phyloP scores from a whole-genome alignment of 2,797 vertebrate genomes.

The Urosaurus nigricauda region DNA sequence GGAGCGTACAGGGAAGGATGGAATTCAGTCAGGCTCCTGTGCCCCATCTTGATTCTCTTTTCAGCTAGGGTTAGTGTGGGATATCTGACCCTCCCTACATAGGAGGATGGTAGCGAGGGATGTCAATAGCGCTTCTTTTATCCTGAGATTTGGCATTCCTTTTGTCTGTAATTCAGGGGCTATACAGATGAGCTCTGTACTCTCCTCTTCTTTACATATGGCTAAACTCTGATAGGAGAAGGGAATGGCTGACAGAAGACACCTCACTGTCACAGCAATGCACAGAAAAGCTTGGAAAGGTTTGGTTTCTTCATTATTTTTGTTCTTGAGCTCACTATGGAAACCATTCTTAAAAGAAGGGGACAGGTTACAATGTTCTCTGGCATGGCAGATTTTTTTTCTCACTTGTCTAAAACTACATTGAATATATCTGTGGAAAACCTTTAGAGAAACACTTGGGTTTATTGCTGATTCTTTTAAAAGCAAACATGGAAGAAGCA shows the following conservation, averaged over 20 bases:
- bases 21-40: too few species aligned
- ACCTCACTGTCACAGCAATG: neutral
- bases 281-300: neutral
- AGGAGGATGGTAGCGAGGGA: neutral
- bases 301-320: neutral
- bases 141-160: neutral
- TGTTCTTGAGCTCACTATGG: neutral
- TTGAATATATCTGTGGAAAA: neutral
- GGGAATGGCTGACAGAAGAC: neutral
- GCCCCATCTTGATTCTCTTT: too few species aligned
- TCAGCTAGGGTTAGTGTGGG: too few species aligned
- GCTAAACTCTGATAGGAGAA: neutral
- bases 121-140: neutral
- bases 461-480: too few species aligned
- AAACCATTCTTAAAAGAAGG: conserved; percentile 14
- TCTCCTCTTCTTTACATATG: neutral
- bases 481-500: too few species aligned
- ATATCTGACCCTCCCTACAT: neutral
- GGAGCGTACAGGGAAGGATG: neutral
- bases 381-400: neutral
- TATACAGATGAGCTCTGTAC: neutral
- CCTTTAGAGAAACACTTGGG: neutral
- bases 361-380: neutral
- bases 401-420: neutral
- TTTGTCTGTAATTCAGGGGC: neutral